Conservation (phyloP, 2,797 vertebrate species). For the Lacerta agilis region DNA sequence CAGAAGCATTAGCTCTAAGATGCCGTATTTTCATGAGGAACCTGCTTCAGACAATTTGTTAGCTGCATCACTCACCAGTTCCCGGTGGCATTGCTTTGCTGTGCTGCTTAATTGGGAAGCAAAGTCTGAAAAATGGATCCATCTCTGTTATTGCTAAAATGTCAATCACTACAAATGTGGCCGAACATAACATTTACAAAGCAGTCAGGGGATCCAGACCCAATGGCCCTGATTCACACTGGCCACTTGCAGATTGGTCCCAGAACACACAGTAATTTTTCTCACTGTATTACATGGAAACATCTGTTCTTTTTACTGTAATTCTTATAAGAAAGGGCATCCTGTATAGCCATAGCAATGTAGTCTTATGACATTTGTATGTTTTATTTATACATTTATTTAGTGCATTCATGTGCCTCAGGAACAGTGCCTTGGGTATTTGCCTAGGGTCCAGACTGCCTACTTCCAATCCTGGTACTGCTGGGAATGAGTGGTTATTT, state of each 20-base stretch:
- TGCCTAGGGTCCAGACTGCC: neutral
- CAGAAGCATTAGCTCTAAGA: neutral
- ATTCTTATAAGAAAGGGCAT: neutral
- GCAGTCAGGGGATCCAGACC: neutral
- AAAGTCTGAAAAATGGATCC: neutral
- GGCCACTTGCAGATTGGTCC: neutral
- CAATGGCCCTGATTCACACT: neutral
- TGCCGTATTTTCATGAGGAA: neutral
- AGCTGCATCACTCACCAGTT: neutral
- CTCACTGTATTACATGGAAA: neutral
- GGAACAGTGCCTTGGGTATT: neutral
- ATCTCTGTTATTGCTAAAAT: neutral
- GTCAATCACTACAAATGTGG: neutral
- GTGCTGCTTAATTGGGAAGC: constrained; percentile 34
- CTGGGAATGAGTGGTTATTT: constrained; percentile 35
- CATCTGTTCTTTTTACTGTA: neutral
- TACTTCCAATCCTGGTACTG: fast-evolving
- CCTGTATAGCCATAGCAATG: neutral
- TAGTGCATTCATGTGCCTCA: neutral
- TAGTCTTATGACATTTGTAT: neutral
- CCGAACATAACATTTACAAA: constrained; percentile 14
- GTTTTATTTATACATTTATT: neutral
- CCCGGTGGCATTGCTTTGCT: neutral
- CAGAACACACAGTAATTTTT: neutral
- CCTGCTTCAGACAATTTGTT: neutral